A percentile compares a stretch with the other conserved stretches of the same genome.
Evolutionary conservation across 1,140 invertebrate species (phyloP).

Genomic region (Aricia agestis): DNA sequence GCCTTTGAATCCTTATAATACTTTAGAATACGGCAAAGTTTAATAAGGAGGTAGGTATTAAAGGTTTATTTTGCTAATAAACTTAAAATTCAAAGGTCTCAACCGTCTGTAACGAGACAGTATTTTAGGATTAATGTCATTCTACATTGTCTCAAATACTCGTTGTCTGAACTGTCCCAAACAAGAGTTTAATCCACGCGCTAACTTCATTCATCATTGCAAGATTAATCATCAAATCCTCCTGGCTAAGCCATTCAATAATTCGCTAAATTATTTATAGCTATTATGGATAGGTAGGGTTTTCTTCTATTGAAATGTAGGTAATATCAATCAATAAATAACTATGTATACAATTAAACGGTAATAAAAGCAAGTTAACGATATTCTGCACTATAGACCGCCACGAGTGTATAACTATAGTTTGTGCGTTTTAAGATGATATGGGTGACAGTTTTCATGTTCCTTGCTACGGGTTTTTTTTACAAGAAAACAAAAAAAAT

Average conservation of each 20-base stretch:
- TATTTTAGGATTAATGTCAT: conserved; percentile 21
- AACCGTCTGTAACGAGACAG: neutral
- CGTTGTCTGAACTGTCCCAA: conserved; percentile 3
- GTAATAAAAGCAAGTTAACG: too few relatives aligned
- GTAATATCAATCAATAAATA: too few relatives aligned
- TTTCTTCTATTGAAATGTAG: too few relatives aligned
- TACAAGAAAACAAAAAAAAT: too few relatives aligned
- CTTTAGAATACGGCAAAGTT: neutral
- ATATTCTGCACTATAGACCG: too few relatives aligned
- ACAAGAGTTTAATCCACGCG: neutral
- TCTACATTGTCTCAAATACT: conserved; percentile 21
- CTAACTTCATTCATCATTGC: conserved; percentile 13
- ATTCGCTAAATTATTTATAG: neutral
- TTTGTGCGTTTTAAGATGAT: too few relatives aligned
- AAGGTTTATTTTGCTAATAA: conserved; percentile 16
- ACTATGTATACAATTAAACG: too few relatives aligned
- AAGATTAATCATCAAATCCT: conserved; percentile 6
- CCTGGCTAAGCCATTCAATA: neutral
- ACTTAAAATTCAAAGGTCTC: conserved; percentile 10
- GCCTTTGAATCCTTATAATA: neutral
- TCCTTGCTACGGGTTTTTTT: too few relatives aligned
- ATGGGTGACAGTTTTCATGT: too few relatives aligned
- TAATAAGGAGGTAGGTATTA: neutral
- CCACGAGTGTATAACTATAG: too few relatives aligned
- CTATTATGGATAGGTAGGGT: too few relatives aligned